Base-by-base conservation (phyloP, 2,888 invertebrate genomes). In the Plusia festucae region DNA sequence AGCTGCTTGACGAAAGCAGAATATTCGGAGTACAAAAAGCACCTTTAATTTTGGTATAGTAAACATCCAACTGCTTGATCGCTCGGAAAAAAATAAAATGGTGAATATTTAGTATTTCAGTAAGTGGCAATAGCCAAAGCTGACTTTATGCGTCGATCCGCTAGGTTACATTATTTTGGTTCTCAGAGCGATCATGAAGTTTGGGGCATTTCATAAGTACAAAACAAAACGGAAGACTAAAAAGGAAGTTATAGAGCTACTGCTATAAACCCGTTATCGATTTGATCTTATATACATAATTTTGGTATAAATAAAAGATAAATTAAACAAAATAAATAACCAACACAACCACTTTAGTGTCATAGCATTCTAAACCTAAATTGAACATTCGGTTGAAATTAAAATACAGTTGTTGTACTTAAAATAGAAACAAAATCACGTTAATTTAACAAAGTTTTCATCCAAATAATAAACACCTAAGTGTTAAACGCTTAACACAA, bases 251-350 rank as follows among this genome's bases (percentile, higher is more conserved):
- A 73, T 80, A 84, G 84, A 81, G 86, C 87, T 92, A 90, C 82
- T 85, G 86, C 89, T 91, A 90, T 81, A 88, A 90, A 92, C 92
- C 91, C 89, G 88, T 90, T 83, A 87, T 84, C 81, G 82, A 88
- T 86, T 86, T 85, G 83, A 87, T 87, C 83, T 79, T 85, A 87
- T 87, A 83, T 85, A 88, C 79, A 86, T 85, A 86, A 88, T 82
- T 93, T 92, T 91, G 88, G 88, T 91, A 93, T 92, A 92, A 93
- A 93, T 92, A 93, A 91, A 90, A 88, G 82, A 91, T 92, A 91
- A 93, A 91, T 91, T 90, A 93, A 90, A 91, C 85, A 90, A 93
- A 93, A 93, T 93, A 94, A 94, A 94, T 94, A 93, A 92, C 86
- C 90, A 93, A 94, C 94, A 94, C 94, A 94, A 94, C 93, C 93